Evolutionary conservation across 2,113 vertebrate genomes (phyloP).

Genomic region (Phrynosoma blainvillii): DNA sequence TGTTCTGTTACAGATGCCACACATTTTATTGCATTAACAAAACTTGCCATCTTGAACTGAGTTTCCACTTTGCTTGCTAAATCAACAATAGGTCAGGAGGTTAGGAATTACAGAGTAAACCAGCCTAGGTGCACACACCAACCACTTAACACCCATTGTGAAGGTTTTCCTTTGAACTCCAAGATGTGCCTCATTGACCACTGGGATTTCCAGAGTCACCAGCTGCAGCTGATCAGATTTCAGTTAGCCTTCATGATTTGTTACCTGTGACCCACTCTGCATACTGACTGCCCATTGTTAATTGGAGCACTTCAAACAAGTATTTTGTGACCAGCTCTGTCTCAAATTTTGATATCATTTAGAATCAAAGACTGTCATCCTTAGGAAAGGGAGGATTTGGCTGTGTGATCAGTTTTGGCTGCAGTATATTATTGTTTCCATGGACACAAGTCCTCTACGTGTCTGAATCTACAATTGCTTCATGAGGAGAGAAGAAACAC

Average conservation of each 20-base stretch:
- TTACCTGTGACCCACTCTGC: slow-evolving; percentile 4
- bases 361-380: slow-evolving; percentile 17
- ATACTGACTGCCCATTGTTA: background rate
- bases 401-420: slow-evolving; percentile 20
- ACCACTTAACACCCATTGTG: slow-evolving; percentile 13
- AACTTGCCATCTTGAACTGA: background rate
- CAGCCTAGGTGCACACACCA: background rate
- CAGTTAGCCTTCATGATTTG: background rate
- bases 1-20: background rate
- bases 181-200: background rate
- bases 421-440: slow-evolving; percentile 35
- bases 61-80: background rate
- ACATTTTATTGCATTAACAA: background rate
- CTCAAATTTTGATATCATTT: slow-evolving; percentile 6
- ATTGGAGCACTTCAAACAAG: background rate
- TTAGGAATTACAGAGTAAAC: background rate
- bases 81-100: background rate
- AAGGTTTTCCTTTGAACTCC: slow-evolving; percentile 24
- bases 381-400: background rate
- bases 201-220: background rate
- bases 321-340: background rate
- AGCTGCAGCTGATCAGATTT: background rate
- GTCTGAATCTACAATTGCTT: slow-evolving; percentile 36
- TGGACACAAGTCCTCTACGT: slow-evolving; percentile 33
- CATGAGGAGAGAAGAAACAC: slow-evolving; percentile 21